Evolutionary conservation across 2,113 vertebrate species (phyloP), one percentile per base, ranked within the genome.

Genomic region (Caretta caretta): DNA sequence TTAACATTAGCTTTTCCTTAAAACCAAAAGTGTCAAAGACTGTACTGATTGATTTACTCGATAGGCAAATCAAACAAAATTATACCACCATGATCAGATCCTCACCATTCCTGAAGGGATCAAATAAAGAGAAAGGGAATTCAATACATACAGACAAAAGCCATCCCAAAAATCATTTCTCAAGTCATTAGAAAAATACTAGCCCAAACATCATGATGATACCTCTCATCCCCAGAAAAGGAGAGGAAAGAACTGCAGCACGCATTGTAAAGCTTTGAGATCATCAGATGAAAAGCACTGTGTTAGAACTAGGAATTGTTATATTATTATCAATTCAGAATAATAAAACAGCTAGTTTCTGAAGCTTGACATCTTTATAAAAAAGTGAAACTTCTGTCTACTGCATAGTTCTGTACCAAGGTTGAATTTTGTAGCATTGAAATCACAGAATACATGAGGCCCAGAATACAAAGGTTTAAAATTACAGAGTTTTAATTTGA

Each of bases 21-120:
- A 92, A 96, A 24, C 48, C 76, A 76, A 56, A 93, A 25, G 20
- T 29, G 29, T 42, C 59, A 90, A 87, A 62, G 53, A 48, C 62
- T 85, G 4, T 48, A 27, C 38, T 91, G 17, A 86, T 72, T 90
- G 4, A 54, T 93, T 80, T 84, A 82, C 84, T 57, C 57, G 87
- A 59, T n/a, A 80, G 90, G n/a, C 53, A 94, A 75, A 81, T 91
- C 35, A 50, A 93, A 48, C 10, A 59, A 88, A 94, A 84, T 22
- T 22, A 5, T 81, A 38, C 25, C 88, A 93, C 35, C 78, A 54
- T 72, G 89, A 89, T 87, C 35, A 72, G 29, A 35, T 38, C 57
- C 59, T 72, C 79, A 4, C 8, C 62, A 78, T 81, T 86, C 46
- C 38, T 76, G 6, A 56, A 79, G 35, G 22, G 93, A 84, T 88